phyloP scores from a whole-genome alignment of 2,797 vertebrate genomes.

The Dendrocincla tyrannina region DNA sequence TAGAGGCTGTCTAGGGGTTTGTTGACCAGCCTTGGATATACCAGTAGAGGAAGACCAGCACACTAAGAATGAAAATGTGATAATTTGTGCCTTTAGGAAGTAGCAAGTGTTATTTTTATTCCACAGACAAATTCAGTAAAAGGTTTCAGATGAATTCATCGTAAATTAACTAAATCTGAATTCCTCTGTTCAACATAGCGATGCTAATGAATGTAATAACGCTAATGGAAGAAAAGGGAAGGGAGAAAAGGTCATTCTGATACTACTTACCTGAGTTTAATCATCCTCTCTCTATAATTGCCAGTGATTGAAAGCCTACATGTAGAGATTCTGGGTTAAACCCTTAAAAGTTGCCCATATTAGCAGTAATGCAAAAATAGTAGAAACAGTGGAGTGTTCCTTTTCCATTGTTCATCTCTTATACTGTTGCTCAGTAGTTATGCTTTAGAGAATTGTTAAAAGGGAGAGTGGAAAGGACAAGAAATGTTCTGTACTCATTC shows the following conservation, averaged over 20 bases:
- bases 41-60: neutral
- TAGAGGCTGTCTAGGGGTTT: neutral
- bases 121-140: neutral
- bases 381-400: neutral
- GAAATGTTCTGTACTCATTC: neutral
- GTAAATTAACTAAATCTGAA: neutral
- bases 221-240: neutral
- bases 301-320: neutral
- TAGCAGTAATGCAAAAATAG: neutral
- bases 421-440: neutral
- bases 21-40: neutral
- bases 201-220: neutral
- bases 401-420: neutral
- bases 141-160: neutral
- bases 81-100: neutral
- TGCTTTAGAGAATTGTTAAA: neutral
- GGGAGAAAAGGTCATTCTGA: neutral
- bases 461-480: neutral
- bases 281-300: neutral
- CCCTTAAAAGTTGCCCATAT: neutral
- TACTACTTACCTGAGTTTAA: neutral
- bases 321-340: neutral
- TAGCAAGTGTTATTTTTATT: neutral
- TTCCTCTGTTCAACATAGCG: neutral
- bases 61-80: neutral